Evolutionary conservation across 2,888 invertebrate genomes (phyloP).

Genomic region (Tetragonisca angustula): DNA sequence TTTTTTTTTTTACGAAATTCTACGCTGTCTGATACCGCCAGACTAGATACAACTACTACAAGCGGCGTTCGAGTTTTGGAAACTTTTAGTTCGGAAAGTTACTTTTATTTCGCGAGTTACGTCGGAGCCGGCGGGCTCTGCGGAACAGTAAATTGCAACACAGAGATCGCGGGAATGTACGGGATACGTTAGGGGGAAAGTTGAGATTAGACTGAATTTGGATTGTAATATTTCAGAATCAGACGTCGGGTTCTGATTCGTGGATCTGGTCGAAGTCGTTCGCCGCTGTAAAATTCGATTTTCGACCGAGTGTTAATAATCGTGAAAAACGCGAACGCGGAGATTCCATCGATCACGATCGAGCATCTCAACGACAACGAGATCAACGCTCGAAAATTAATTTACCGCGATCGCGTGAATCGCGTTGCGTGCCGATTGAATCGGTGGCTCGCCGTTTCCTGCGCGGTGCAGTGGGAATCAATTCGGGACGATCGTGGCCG

Average conservation of each 20-base stretch:
- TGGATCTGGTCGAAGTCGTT: no score
- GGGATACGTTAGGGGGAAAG: no score
- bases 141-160: no score
- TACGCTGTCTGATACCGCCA: no score
- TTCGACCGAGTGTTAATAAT: no score
- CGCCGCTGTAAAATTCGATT: no score
- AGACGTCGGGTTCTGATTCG: no score
- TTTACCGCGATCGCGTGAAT: conserved; percentile 66
- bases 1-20: no score
- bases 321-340: no score
- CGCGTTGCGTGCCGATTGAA: conserved; percentile 60
- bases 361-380: conserved; percentile 22
- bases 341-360: conserved; percentile 57
- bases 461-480: conserved; percentile 33
- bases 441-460: conserved; percentile 31
- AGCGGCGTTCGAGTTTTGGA: background rate
- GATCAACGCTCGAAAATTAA: conserved; percentile 72
- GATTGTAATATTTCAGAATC: no score
- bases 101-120: conserved; percentile 2
- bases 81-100: background rate
- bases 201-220: no score
- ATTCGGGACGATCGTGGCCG: conserved; percentile 30
- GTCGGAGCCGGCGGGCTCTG: background rate
- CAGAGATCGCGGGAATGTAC: no score
- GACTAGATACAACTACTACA: background rate